phyloP scores from a whole-genome alignment of 2,113 vertebrate species.

The Amphiprion percula region DNA sequence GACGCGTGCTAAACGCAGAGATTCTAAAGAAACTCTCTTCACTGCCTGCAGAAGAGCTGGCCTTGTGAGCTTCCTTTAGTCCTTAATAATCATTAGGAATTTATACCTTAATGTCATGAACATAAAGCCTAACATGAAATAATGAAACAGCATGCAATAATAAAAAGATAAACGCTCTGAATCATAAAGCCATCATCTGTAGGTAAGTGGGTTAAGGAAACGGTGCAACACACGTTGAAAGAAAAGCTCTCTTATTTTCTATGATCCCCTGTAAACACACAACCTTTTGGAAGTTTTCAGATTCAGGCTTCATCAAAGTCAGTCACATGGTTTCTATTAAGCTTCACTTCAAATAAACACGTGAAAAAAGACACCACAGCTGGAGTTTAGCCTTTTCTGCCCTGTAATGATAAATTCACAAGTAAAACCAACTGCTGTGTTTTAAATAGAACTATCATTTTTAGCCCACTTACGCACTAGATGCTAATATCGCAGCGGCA shows the following conservation, averaged over 20 bases:
- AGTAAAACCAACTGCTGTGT: constrained; percentile 23
- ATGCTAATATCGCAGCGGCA: constrained; percentile 33
- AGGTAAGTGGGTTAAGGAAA: background rate
- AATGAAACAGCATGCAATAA: constrained; percentile 5
- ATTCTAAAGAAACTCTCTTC: constrained; percentile 9
- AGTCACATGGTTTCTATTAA: constrained; percentile 4
- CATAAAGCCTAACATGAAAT: constrained; percentile 10
- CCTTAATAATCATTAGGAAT: constrained; percentile 35
- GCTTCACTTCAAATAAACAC: constrained; percentile 15
- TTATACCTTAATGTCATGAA: constrained; percentile 23
- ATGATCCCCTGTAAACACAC: background rate
- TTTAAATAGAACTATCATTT: constrained; percentile 28
- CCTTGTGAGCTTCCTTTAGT: background rate
- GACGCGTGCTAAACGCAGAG: background rate
- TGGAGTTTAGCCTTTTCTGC: constrained; percentile 20
- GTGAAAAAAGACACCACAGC: constrained; percentile 18
- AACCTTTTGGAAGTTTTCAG: background rate
- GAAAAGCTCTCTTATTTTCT: background rate
- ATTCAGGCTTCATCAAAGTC: constrained; percentile 10
- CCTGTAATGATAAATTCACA: constrained; percentile 35
- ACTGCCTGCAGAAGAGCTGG: background rate
- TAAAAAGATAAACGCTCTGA: background rate
- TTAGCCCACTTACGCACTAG: background rate
- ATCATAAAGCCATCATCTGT: background rate
- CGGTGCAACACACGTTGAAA: constrained; percentile 11